A percentile compares a stretch with the other conserved stretches of the same genome.
phyloP scores from a whole-genome alignment of 1,140 invertebrate genomes.

The Drosophila sulfurigaster region DNA sequence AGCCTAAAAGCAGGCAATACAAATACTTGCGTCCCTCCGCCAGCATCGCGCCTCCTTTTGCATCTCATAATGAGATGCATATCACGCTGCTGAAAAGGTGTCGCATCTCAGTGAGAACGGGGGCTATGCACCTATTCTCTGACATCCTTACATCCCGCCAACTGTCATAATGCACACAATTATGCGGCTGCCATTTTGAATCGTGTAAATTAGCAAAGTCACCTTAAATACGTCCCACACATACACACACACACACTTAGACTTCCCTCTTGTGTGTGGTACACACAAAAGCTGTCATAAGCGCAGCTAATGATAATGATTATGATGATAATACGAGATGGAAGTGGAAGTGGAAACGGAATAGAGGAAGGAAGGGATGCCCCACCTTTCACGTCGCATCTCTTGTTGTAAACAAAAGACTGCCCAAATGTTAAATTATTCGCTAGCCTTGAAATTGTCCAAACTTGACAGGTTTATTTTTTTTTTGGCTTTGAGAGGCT shows the following conservation, averaged over 20 bases:
- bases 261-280: not conserved
- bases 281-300: conserved; percentile 38
- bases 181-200: conserved; percentile 44
- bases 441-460: conserved; percentile 65
- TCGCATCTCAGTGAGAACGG: conserved; percentile 19
- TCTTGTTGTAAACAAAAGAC: conserved; percentile 10
- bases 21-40: not conserved
- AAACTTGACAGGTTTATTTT: conserved; percentile 31
- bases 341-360: not conserved
- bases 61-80: conserved; percentile 32
- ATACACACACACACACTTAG: not conserved
- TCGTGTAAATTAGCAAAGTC: conserved; percentile 49
- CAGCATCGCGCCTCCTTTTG: not conserved
- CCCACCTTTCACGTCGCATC: not conserved
- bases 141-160: not conserved
- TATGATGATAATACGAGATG: conserved; percentile 17
- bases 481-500: conserved; percentile 11
- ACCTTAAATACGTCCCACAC: conserved; percentile 26
- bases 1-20: conserved; percentile 12
- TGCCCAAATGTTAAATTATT: conserved; percentile 53
- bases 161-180: conserved; percentile 18
- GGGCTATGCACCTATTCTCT: not conserved
- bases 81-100: conserved; percentile 26
- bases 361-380: not conserved
- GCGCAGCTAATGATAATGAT: conserved; percentile 47